Percentiles rank a stretch among this genome's conserved stretches.
These are phyloP conservation scores for Ricordea florida DNA, from an alignment of 92 coral and sea anemone genomes.

Conservation along the genomic window DNA sequence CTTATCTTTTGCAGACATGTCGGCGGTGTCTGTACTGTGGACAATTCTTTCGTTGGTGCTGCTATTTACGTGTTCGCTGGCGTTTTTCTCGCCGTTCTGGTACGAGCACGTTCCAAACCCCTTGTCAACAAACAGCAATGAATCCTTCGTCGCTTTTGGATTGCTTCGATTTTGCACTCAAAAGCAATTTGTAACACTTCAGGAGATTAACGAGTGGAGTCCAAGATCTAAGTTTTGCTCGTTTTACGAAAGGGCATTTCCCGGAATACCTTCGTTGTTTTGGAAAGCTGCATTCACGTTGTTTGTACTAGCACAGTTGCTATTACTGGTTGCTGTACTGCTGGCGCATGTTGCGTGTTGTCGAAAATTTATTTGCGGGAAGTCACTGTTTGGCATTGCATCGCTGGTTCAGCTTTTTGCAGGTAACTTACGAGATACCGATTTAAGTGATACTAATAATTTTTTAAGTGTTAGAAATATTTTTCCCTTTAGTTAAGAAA, in stretches of 20 bases:
- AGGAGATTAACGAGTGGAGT: conserved; percentile 75
- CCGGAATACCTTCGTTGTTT: conserved; percentile 78
- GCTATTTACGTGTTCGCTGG: conserved; percentile 56
- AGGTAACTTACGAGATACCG: conserved; percentile 61
- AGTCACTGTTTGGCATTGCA: conserved; percentile 69
- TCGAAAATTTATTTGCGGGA: conserved; percentile 49
- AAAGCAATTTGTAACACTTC: conserved; percentile 58
- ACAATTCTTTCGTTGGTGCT: conserved; percentile 61
- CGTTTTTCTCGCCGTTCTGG: conserved; percentile 87
- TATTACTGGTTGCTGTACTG: conserved; percentile 46
- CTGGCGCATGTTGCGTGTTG: conserved; percentile 76
- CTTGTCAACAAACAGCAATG: conserved; percentile 57
- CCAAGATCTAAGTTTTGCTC: conserved; percentile 65
- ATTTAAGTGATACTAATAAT: neutral
- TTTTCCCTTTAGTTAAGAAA: neutral
- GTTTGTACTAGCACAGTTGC: conserved; percentile 65
- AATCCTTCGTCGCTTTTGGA: conserved; percentile 80
- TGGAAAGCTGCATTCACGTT: conserved; percentile 74
- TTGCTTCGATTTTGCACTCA: conserved; percentile 71
- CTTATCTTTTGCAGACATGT: too few relatives aligned
- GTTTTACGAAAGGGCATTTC: conserved; percentile 63
- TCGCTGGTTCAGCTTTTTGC: conserved; percentile 64
- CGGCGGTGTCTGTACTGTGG: conserved; percentile 75
- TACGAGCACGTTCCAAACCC: conserved; percentile 73
- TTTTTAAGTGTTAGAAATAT: neutral